Conservation (phyloP, 2,113 vertebrate species). For the Struthidea cinerea region DNA sequence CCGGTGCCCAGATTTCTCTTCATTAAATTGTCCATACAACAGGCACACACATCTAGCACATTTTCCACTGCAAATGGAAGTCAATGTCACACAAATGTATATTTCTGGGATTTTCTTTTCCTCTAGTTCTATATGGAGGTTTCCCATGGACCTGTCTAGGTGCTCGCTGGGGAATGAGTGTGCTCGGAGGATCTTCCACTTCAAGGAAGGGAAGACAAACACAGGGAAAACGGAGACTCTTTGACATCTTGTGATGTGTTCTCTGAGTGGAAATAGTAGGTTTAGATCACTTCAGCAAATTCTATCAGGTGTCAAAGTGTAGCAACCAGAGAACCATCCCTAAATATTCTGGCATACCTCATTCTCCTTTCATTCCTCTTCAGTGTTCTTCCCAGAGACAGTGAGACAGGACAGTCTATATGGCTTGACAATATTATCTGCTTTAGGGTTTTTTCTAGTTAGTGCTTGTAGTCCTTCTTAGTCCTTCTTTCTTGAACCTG, state of each 20-base stretch:
- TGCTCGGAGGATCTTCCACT: neutral
- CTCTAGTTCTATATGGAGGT: neutral
- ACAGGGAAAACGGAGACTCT: neutral
- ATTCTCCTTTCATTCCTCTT: slow-evolving; percentile 19
- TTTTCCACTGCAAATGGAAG: neutral
- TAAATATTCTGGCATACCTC: neutral
- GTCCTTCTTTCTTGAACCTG: slow-evolving; percentile 14
- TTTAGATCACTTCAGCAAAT: neutral
- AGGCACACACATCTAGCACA: neutral
- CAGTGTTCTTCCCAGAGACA: slow-evolving; percentile 12
- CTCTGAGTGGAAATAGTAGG: neutral
- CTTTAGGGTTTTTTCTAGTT: neutral
- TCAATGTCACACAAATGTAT: neutral
- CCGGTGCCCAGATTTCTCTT: neutral
- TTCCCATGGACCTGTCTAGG: neutral
- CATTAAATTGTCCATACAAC: neutral
- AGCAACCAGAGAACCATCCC: neutral
- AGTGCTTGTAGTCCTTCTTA: neutral
- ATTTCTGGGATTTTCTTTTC: neutral
- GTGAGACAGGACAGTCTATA: neutral
- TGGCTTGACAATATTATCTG: neutral
- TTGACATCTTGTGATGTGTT: neutral
- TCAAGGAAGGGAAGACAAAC: neutral
- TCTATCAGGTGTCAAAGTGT: neutral
- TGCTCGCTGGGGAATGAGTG: neutral